Percentiles rank a stretch among this genome's conserved stretches.
phyloP scores from a whole-genome alignment of 1,140 invertebrate genomes.

The Paralvinella palmiformis region DNA sequence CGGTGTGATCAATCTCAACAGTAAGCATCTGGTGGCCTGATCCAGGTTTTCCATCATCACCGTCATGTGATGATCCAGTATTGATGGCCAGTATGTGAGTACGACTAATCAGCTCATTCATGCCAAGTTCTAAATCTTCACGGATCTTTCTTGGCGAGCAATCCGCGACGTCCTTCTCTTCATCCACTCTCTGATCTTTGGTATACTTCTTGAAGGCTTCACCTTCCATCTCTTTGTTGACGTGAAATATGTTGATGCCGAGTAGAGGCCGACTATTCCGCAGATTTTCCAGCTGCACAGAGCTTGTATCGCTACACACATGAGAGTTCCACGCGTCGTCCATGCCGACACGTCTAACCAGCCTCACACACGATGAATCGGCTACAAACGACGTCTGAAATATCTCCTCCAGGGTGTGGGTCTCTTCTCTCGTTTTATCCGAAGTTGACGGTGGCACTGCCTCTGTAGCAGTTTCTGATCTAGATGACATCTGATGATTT shows the following conservation, averaged over 20 bases:
- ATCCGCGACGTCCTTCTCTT: conserved; percentile 15
- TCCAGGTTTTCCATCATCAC: neutral
- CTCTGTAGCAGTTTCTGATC: neutral
- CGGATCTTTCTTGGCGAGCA: conserved; percentile 9
- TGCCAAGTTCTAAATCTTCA: conserved; percentile 11
- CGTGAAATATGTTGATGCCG: neutral
- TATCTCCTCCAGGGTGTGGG: conserved; percentile 7
- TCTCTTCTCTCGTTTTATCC: neutral
- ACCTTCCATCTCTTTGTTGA: neutral
- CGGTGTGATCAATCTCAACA: neutral
- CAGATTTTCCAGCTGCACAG: neutral
- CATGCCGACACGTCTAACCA: neutral
- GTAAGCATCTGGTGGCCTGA: neutral
- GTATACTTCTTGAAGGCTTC: neutral
- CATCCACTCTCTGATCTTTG: neutral
- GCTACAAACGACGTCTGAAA: neutral
- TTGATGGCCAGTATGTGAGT: neutral
- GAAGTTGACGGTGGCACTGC: neutral
- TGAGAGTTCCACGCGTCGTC: neutral
- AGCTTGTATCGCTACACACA: neutral
- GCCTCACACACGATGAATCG: neutral
- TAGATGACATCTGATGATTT: neutral
- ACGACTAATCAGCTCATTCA: neutral
- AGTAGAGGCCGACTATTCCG: neutral
- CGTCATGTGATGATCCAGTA: neutral